phyloP scores from a whole-genome alignment of 2,113 vertebrate genomes.

The Phasianus colchicus region DNA sequence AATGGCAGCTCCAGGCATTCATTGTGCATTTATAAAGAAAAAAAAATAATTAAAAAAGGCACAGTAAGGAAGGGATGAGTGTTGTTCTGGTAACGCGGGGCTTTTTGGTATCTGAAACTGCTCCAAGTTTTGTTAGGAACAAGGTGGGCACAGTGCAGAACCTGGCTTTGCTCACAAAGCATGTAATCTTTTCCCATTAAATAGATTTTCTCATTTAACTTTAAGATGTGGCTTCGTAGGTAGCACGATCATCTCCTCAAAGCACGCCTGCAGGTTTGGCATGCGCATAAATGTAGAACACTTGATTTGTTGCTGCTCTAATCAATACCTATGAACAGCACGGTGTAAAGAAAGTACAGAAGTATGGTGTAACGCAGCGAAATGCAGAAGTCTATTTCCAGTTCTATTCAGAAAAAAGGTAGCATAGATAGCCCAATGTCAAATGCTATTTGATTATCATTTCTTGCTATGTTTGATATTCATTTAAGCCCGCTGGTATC shows the following conservation, averaged over 20 bases:
- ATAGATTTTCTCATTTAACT: not conserved
- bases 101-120: not conserved
- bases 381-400: not conserved
- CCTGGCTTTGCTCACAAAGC: not conserved
- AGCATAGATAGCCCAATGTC: constrained; percentile 62
- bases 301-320: not conserved
- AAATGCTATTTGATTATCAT: constrained; percentile 39
- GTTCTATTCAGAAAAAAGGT: constrained; percentile 26
- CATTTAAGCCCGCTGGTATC: not conserved
- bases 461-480: constrained; percentile 38
- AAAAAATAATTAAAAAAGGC: not conserved
- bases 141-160: not conserved
- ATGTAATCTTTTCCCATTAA: not conserved
- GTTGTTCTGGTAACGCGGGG: not conserved
- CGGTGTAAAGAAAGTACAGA: not conserved
- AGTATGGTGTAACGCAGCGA: not conserved
- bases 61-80: accelerated
- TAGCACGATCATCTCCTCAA: not conserved
- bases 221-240: accelerated
- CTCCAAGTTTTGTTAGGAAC: not conserved
- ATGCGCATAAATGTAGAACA: not conserved
- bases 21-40: too few relatives aligned
- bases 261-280: not conserved
- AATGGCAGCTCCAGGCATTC: not conserved
- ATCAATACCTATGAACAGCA: not conserved